phyloP scores from a whole-genome alignment of 1,140 invertebrate species.

The Pseudobourletiella spinata region DNA sequence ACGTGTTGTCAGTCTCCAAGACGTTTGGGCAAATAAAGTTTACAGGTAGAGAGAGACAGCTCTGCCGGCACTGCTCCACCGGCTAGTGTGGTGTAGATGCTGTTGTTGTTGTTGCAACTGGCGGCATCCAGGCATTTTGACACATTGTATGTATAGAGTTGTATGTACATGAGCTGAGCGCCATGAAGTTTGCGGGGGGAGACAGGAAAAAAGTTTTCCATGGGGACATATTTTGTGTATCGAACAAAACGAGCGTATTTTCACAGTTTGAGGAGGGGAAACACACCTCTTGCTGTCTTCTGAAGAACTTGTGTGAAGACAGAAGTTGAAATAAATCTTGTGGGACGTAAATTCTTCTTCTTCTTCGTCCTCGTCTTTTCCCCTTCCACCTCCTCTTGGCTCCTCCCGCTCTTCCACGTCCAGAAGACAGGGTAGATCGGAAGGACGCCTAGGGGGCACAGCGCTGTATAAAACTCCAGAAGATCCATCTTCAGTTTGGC shows the following conservation, averaged over 20 bases:
- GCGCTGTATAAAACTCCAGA: no score
- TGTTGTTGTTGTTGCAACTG: neutral
- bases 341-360: neutral
- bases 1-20: no score
- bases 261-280: neutral
- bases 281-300: neutral
- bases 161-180: no score
- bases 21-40: neutral
- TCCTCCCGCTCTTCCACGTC: neutral
- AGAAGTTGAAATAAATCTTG: conserved; percentile 1
- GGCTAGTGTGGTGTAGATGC: no score
- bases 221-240: conserved; percentile 4
- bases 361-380: neutral
- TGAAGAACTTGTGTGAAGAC: neutral
- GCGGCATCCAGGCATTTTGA: neutral
- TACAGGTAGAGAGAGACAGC: neutral
- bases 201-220: conserved; percentile 8
- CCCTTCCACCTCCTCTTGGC: no score
- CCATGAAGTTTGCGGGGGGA: neutral
- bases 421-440: no score
- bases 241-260: neutral
- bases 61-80: no score
- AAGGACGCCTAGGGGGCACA: no score
- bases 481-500: no score
- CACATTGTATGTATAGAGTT: no score